Base-by-base conservation (phyloP, 2,888 invertebrate species). In the Pasiphila rectangulata region DNA sequence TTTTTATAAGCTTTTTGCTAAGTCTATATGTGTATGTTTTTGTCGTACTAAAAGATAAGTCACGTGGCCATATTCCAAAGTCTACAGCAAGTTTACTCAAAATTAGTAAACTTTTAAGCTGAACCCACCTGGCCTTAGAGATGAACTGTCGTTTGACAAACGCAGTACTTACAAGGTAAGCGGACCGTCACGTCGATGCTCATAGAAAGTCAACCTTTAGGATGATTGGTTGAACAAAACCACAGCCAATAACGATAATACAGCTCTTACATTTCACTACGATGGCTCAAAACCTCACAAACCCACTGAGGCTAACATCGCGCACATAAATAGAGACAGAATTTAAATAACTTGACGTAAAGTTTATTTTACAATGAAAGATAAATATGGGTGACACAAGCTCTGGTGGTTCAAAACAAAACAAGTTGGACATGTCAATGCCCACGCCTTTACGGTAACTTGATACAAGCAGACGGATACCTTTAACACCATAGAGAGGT, bases 381-480 rank as follows among this genome's bases (percentile, higher is more conserved):
- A 4, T 21, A 12, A 24, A 29, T 19, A n/a, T 12, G 2, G 29
- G 39, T 43, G 48, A 35, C 7, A 23, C 13, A 29, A 15, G 29
- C 12, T 74, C 32, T 69, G 75, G 75, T 66, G 78, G 83, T 82
- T 80, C 80, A 79, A 75, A 85, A 84, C 80, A 84, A 86, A 87
- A 87, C 85, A 84, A 84, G 80, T 79, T 72, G 75, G 77, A 83
- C 84, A 84, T 81, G 86, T 84, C 87, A 83, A 85, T 88, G 88
- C 88, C 87, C 86, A 88, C 88, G 88, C 88, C 83, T 87, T 81
- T 74, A 83, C 75, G 72, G 88, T 85, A 88, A 88, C 85, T 72
- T 69, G 88, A 88, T 86, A 86, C 79, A 75, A 76, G 71, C 76
- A 72, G 76, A 75, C 81, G 81, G 83, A 83, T 84, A 85, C 87